Evolutionary conservation across 1,140 invertebrate species (phyloP).

Genomic region (Drosophila arawakana): DNA sequence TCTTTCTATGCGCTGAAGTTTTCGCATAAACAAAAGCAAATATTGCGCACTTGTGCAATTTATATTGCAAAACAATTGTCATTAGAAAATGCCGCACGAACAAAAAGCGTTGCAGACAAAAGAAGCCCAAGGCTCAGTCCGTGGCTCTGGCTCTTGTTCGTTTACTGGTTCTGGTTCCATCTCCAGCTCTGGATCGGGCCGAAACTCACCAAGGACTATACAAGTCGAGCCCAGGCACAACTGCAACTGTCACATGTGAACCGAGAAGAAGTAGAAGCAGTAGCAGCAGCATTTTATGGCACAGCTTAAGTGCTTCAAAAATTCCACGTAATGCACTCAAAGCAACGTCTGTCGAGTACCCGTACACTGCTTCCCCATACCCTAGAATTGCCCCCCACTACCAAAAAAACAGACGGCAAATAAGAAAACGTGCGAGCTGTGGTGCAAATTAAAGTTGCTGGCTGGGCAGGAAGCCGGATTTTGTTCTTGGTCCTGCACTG

Average conservation of each 20-base stretch:
- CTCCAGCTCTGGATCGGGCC: conserved; percentile 5
- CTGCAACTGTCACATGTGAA: conserved; percentile 82
- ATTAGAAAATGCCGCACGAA: conserved; percentile 84
- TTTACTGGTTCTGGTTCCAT: neutral
- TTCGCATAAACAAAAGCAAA: conserved; percentile 83
- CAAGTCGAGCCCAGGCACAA: conserved; percentile 49
- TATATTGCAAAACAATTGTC: conserved; percentile 84
- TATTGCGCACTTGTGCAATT: conserved; percentile 84
- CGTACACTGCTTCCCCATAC: conserved; percentile 2
- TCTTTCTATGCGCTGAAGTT: conserved; percentile 60
- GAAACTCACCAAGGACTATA: conserved; percentile 42
- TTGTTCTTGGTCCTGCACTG: conserved; percentile 26
- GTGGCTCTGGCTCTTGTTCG: conserved; percentile 12
- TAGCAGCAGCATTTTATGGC: conserved; percentile 77
- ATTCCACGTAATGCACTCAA: conserved; percentile 83
- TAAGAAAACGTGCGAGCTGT: conserved; percentile 79
- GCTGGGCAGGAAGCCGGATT: conserved; percentile 41
- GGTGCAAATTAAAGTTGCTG: conserved; percentile 74
- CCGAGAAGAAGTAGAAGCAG: conserved; percentile 39
- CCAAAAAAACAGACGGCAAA: conserved; percentile 68
- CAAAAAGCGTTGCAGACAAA: conserved; percentile 79
- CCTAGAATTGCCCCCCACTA: neutral
- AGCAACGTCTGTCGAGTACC: conserved; percentile 69
- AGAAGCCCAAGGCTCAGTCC: conserved; percentile 51
- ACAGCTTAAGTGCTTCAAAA: conserved; percentile 82